Evolutionary conservation across 2,113 vertebrate genomes (phyloP), one percentile per base, ranked within the genome.

Genomic region (Actenoides lindsayi): DNA sequence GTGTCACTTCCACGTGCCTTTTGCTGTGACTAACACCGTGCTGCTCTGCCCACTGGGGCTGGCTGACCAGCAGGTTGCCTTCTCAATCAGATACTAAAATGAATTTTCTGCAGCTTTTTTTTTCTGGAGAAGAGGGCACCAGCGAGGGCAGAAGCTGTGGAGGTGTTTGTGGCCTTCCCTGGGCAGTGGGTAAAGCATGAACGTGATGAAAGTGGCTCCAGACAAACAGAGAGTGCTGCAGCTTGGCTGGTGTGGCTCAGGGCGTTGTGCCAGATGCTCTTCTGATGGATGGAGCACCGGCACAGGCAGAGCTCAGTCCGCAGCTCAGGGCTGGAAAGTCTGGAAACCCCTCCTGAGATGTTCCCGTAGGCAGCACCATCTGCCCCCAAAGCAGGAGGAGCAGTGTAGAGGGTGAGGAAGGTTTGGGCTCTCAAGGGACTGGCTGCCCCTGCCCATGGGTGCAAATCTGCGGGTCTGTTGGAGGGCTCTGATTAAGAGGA

Each of bases 1-100:
- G 0, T 13, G 8, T 19, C 8, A 3, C 16, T 20, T 59, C 10
- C 41, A 5, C 2, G 0, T 5, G 1, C 9, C 11, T n/a, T 37
- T 18, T 77, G 31, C 39, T 42, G n/a, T 65, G 53, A 30, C 18
- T 71, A 6, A 10, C 12, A 8, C 59, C 2, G 4, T 5, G 12
- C 19, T 67, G 46, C 53, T 51, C 13, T 17, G 9, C 27, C 33
- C 1, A 0, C 6, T 10, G 31, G 39, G 70, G 10, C 24, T 16
- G 27, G 2, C 39, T 69, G 62, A 16, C 19, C 12, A 24, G 41
- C 37, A 51, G 41, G n/a, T 23, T 74, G 42, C 10, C 27, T 65
- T 74, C 62, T 84, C 16, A 19, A n/a, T 48, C 16, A n/a, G 57
- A 11, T 42, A 21, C 48, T 57, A 21, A 41, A 59, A 18, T 54